These are phyloP conservation scores for Gastracanthus pulcherrimus DNA, from an alignment of 2,888 invertebrate species.

Conservation along the genomic window DNA sequence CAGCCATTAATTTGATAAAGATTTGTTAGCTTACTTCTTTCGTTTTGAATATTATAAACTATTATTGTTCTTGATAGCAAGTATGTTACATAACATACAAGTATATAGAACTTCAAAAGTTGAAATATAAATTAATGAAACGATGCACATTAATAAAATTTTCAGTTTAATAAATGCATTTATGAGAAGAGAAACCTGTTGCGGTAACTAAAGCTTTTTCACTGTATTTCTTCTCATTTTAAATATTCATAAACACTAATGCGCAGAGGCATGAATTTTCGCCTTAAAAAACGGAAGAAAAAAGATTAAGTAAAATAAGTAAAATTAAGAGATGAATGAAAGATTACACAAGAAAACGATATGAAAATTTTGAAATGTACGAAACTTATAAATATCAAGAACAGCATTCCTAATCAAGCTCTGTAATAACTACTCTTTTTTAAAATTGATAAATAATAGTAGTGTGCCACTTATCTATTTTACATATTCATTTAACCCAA, in stretches of 20 bases:
- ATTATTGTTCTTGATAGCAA: too few relatives aligned
- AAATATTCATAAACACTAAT: neutral
- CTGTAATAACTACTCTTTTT: neutral
- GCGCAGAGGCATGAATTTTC: neutral
- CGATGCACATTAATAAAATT: too few relatives aligned
- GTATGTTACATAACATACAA: too few relatives aligned
- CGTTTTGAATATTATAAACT: too few relatives aligned
- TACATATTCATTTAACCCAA: neutral
- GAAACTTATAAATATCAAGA: conserved; percentile 19
- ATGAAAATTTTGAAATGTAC: neutral
- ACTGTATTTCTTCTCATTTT: neutral
- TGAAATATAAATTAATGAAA: too few relatives aligned
- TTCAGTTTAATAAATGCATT: too few relatives aligned
- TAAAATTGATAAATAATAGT: neutral
- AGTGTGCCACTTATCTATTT: neutral
- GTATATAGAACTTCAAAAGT: too few relatives aligned
- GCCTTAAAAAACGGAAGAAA: neutral
- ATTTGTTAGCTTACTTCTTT: too few relatives aligned
- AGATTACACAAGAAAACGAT: conserved; percentile 7
- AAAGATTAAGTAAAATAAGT: neutral
- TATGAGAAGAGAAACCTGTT: too few relatives aligned
- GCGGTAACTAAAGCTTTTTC: too few relatives aligned
- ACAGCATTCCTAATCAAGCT: conserved; percentile 7
- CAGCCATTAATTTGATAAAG: too few relatives aligned
- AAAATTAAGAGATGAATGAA: neutral